A percentile compares a stretch with the other conserved stretches of the same genome.
Conservation (phyloP, 2,797 vertebrate species). For the Myiotriccus ornatus region DNA sequence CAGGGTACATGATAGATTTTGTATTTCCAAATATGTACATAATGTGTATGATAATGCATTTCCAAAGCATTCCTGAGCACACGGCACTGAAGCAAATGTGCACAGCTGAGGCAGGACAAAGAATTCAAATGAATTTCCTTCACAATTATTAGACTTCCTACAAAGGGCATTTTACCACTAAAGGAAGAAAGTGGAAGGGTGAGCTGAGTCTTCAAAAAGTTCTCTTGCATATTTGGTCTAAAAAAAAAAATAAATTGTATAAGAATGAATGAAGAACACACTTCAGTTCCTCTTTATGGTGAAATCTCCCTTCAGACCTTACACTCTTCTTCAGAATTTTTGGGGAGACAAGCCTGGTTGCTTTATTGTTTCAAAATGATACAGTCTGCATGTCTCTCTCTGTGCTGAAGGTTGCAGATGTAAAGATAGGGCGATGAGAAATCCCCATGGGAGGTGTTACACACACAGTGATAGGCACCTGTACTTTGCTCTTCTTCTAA, state of each 20-base stretch:
- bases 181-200: neutral
- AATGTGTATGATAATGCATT: neutral
- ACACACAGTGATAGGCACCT: neutral
- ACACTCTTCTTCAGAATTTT: neutral
- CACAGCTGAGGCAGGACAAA: neutral
- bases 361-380: neutral
- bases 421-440: neutral
- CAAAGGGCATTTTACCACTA: neutral
- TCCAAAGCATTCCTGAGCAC: neutral
- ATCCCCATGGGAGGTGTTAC: neutral
- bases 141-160: neutral
- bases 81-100: neutral
- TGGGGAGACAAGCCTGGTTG: neutral
- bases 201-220: neutral
- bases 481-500: slow-evolving; percentile 3
- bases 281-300: neutral
- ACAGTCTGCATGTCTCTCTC: neutral
- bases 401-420: slow-evolving; percentile 13
- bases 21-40: neutral
- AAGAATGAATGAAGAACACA: neutral
- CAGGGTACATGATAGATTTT: neutral
- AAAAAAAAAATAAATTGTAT: neutral
- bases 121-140: neutral
- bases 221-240: neutral
- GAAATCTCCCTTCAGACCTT: neutral